These are phyloP conservation scores for Charaxes varanes DNA, from an alignment of 1,140 invertebrate genomes.

Conservation along the genomic window DNA sequence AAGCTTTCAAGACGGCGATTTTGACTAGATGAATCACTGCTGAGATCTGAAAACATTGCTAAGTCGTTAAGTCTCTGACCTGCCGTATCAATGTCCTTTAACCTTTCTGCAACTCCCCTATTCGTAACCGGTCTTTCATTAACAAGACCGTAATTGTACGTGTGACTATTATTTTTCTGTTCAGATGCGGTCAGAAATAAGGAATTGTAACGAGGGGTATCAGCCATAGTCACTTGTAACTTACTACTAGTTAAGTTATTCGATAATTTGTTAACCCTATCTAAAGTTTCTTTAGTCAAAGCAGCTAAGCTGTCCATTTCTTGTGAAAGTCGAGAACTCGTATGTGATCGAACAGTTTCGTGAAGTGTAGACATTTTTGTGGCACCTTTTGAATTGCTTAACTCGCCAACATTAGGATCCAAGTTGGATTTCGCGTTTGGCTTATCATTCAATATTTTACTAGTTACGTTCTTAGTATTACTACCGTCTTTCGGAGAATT, in stretches of 20 bases:
- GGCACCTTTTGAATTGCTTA: conserved; percentile 38
- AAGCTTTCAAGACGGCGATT: conserved; percentile 55
- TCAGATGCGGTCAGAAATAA: conserved; percentile 47
- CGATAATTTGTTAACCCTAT: conserved; percentile 78
- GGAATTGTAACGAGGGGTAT: conserved; percentile 44
- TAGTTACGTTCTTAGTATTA: conserved; percentile 42
- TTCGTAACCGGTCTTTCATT: conserved; percentile 40
- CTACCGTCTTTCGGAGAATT: conserved; percentile 58
- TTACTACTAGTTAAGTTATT: conserved; percentile 71
- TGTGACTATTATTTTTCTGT: conserved; percentile 44
- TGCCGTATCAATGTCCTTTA: conserved; percentile 69
- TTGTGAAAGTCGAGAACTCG: conserved; percentile 72
- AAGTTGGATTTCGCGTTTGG: conserved; percentile 33
- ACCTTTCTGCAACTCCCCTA: conserved; percentile 60
- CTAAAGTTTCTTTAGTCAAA: conserved; percentile 79
- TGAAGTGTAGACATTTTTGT: conserved; percentile 60
- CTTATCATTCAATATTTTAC: conserved; percentile 52
- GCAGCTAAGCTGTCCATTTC: conserved; percentile 79
- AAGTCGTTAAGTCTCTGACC: conserved; percentile 72
- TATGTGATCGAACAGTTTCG: conserved; percentile 57
- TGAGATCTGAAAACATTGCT: conserved; percentile 71
- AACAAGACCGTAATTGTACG: conserved; percentile 48
- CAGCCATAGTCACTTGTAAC: conserved; percentile 44
- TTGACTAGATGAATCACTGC: conserved; percentile 67
- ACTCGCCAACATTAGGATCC: conserved; percentile 30